phyloP scores from a whole-genome alignment of 2,888 invertebrate genomes.

The Eumerus sabulonum region DNA sequence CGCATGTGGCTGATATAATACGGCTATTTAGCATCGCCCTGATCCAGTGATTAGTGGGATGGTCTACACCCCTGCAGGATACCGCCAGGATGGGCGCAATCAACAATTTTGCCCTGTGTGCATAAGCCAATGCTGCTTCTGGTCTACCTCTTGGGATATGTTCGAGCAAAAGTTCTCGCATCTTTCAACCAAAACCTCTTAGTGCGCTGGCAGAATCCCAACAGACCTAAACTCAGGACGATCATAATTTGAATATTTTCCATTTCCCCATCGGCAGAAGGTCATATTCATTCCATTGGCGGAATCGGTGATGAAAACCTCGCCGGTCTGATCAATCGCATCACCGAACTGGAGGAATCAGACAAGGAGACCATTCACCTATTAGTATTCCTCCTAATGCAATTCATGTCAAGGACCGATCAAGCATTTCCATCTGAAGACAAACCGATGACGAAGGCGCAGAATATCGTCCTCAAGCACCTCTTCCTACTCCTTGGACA shows the following conservation, averaged over 20 bases:
- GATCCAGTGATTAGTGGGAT: too few species aligned
- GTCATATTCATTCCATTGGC: conserved; percentile 90
- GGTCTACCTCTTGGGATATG: too few species aligned
- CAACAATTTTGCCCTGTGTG: too few species aligned
- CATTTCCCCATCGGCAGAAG: conserved; percentile 79
- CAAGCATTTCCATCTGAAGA: conserved; percentile 93
- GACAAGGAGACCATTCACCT: conserved; percentile 97
- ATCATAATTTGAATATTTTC: not conserved
- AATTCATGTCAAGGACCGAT: conserved; percentile 92
- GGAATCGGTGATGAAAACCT: conserved; percentile 91
- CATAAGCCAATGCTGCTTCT: too few species aligned
- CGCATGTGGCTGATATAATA: too few species aligned
- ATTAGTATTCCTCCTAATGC: conserved; percentile 96
- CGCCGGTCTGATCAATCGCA: conserved; percentile 88
- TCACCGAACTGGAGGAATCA: conserved; percentile 95
- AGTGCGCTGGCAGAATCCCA: not conserved
- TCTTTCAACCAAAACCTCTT: too few species aligned
- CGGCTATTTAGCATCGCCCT: too few species aligned
- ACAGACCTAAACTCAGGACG: not conserved
- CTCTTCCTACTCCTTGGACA: conserved; percentile 95
- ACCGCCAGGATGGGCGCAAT: too few species aligned
- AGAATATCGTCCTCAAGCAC: conserved; percentile 93
- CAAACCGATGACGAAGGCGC: conserved; percentile 87
- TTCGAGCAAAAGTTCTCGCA: too few species aligned
- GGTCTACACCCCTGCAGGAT: too few species aligned